Conservation (phyloP, 2,888 invertebrate species). For the Aphodius sticticus region DNA sequence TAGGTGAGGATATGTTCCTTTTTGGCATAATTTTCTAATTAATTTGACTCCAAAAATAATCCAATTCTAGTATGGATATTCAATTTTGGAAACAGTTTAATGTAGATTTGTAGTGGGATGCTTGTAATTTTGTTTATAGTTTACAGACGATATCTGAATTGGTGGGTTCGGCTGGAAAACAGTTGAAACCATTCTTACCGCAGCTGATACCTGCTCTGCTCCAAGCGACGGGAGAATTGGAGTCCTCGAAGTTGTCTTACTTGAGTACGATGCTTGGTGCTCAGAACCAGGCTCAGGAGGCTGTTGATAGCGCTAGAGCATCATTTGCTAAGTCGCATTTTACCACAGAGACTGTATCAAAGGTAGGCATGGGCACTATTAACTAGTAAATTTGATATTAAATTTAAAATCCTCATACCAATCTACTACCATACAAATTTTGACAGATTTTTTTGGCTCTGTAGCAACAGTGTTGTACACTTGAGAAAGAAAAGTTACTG, state of each 20-base stretch:
- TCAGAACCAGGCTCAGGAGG: conserved; percentile 76
- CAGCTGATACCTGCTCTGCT: conserved; percentile 84
- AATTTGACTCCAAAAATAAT: neutral
- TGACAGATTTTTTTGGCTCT: too few relatives aligned
- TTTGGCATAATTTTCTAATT: neutral
- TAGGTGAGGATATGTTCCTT: conserved; percentile 62
- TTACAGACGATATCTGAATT: conserved; percentile 87
- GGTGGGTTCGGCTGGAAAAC: conserved; percentile 79
- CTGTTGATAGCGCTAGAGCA: conserved; percentile 81
- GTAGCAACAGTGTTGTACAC: too few relatives aligned
- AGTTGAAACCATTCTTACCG: conserved; percentile 82
- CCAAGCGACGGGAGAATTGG: conserved; percentile 87
- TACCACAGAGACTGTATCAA: conserved; percentile 86
- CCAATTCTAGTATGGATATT: neutral
- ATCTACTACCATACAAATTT: too few relatives aligned
- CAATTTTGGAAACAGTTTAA: neutral
- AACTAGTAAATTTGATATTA: neutral
- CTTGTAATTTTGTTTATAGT: conserved; percentile 58
- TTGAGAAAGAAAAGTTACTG: too few relatives aligned
- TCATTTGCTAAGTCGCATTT: conserved; percentile 85
- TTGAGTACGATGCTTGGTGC: conserved; percentile 75
- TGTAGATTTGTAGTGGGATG: neutral
- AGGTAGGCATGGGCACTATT: conserved; percentile 61
- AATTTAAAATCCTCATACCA: neutral
- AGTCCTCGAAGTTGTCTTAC: conserved; percentile 81